A percentile compares a stretch with the other conserved stretches of the same genome.
These are phyloP conservation scores for Meandrusa payeni DNA, from an alignment of 2,888 invertebrate species.

Conservation along the genomic window DNA sequence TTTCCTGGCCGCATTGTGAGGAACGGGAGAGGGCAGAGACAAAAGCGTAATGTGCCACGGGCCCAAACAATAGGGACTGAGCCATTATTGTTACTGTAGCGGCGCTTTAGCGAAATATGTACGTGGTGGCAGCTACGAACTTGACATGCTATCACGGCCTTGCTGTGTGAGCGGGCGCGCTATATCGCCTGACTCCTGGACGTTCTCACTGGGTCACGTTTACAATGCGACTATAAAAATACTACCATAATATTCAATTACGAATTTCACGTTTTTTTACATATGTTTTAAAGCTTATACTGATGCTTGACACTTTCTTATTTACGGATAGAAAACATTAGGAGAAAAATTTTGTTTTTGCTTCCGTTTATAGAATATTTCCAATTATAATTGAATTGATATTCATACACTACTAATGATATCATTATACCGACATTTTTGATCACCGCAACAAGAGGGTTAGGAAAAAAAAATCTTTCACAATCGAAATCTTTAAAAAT, in stretches of 20 bases:
- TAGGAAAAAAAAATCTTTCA: too few relatives aligned
- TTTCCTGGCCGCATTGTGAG: constrained; percentile 82
- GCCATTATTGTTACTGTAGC: constrained; percentile 80
- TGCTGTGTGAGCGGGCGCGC: constrained; percentile 36
- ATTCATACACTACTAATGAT: too few relatives aligned
- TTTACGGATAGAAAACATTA: too few relatives aligned
- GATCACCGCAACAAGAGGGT: too few relatives aligned
- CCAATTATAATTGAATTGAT: too few relatives aligned
- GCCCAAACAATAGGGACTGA: constrained; percentile 77
- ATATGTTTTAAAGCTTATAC: too few relatives aligned
- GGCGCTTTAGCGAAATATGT: constrained; percentile 73
- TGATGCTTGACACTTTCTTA: too few relatives aligned
- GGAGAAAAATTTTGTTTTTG: too few relatives aligned
- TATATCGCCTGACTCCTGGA: constrained; percentile 31
- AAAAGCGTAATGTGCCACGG: constrained; percentile 81
- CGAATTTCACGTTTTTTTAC: constrained; percentile 25
- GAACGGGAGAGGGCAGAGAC: constrained; percentile 80
- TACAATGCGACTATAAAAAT: constrained; percentile 32
- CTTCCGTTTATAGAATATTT: too few relatives aligned
- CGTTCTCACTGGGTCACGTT: constrained; percentile 25
- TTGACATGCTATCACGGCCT: constrained; percentile 69
- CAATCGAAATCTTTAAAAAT: too few relatives aligned
- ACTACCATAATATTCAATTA: too few relatives aligned
- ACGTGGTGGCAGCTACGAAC: constrained; percentile 70
- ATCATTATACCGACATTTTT: too few relatives aligned